These are phyloP conservation scores for Microdon myrmicae DNA, from an alignment of 2,888 invertebrate genomes.

Conservation along the genomic window DNA sequence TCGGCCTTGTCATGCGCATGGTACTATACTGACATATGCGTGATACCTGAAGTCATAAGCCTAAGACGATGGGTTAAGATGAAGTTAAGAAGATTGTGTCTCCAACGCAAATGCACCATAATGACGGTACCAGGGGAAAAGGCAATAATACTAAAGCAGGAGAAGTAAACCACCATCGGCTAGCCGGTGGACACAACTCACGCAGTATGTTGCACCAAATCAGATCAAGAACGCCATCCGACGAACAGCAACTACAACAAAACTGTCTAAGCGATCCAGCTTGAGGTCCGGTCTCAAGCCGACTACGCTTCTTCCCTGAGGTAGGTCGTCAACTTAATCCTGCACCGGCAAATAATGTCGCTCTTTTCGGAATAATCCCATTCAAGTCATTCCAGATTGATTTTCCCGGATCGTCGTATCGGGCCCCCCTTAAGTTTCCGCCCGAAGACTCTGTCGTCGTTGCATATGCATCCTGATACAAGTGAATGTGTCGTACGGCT, in stretches of 20 bases:
- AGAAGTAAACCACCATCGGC: conserved; percentile 32
- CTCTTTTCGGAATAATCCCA: conserved; percentile 51
- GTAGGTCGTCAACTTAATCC: conserved; percentile 57
- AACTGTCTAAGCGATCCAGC: conserved; percentile 34
- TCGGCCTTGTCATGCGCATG: conserved; percentile 1
- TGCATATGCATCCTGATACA: conserved; percentile 21
- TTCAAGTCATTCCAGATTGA: conserved; percentile 41
- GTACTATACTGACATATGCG: conserved; percentile 29
- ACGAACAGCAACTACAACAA: conserved; percentile 21
- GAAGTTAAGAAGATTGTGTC: conserved; percentile 48
- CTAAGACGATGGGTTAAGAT: conserved; percentile 44
- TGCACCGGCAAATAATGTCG: conserved; percentile 53
- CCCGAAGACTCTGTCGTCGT: conserved; percentile 6
- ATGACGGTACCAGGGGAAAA: conserved; percentile 1
- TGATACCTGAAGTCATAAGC: conserved; percentile 33
- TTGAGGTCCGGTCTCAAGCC: conserved; percentile 27
- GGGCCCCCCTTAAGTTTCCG: conserved; percentile 8
- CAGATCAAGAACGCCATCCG: conserved; percentile 18
- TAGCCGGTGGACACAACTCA: conserved; percentile 32
- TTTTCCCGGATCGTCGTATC: conserved; percentile 27
- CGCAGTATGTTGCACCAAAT: conserved; percentile 36
- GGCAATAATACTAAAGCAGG: conserved; percentile 2
- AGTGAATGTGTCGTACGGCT: conserved; percentile 29
- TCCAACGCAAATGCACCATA: conserved; percentile 35
- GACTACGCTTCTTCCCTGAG: conserved; percentile 42